Conservation (phyloP, 1,140 invertebrate genomes). For the Megathymus violae region DNA sequence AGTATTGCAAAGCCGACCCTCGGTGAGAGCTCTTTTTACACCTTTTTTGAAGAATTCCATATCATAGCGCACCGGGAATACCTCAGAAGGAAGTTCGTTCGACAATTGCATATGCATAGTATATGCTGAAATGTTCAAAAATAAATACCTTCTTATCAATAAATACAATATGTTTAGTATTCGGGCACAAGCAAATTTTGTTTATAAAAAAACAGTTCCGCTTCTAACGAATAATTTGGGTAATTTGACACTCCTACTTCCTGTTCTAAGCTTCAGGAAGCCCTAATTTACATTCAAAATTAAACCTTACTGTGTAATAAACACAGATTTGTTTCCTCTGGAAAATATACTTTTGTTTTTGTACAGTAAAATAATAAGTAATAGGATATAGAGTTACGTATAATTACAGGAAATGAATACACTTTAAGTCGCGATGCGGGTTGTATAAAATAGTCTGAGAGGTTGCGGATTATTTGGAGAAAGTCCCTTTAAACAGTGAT, state of each 20-base stretch:
- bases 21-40: no score
- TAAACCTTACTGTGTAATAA: not conserved
- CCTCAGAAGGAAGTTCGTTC: no score
- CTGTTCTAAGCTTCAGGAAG: slow-evolving; percentile 9
- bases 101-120: no score
- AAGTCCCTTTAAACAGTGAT: no score
- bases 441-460: not conserved
- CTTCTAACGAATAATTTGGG: slow-evolving; percentile 42
- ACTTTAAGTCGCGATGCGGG: slow-evolving; percentile 10
- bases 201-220: slow-evolving; percentile 34
- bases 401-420: slow-evolving; percentile 23
- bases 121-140: no score
- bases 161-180: slow-evolving; percentile 13
- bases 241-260: slow-evolving; percentile 45
- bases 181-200: not conserved
- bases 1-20: no score
- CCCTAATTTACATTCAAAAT: not conserved
- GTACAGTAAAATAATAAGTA: slow-evolving; percentile 9
- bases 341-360: slow-evolving; percentile 2
- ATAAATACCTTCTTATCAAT: no score
- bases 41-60: no score
- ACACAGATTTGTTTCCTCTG: not conserved
- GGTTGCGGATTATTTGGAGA: no score
- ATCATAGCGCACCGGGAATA: no score
- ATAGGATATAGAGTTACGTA: slow-evolving; percentile 28